Evolutionary conservation across 2,888 invertebrate genomes (phyloP).

Genomic region (Apomyelois bistriatella): DNA sequence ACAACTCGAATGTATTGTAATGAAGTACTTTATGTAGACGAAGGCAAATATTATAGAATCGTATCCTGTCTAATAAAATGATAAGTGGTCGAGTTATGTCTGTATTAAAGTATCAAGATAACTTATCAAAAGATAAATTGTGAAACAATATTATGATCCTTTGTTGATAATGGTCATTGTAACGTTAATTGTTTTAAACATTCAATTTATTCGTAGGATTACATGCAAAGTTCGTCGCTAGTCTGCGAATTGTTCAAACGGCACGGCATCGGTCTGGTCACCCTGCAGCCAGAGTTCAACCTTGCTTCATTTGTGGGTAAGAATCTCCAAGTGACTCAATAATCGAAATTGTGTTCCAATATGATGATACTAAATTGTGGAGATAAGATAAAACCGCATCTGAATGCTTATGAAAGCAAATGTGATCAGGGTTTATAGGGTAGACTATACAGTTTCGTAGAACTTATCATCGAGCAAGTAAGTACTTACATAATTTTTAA

Average conservation of each 20-base stretch:
- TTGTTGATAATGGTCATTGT: not conserved
- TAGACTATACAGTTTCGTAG: too few species aligned
- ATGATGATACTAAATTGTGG: too few species aligned
- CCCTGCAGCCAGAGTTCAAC: constrained; percentile 92
- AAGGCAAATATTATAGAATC: too few species aligned
- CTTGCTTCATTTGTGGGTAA: constrained; percentile 49
- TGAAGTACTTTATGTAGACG: too few species aligned
- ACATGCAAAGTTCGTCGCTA: constrained; percentile 66
- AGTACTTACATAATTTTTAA: too few species aligned
- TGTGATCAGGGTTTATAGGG: too few species aligned
- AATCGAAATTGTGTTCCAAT: too few species aligned
- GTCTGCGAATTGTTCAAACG: constrained; percentile 88
- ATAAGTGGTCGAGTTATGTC: not conserved
- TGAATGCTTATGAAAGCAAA: too few species aligned
- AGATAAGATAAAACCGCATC: too few species aligned
- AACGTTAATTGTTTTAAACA: not conserved
- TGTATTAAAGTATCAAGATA: not conserved
- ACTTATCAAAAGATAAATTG: not conserved
- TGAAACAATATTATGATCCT: not conserved
- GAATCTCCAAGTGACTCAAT: constrained; percentile 6
- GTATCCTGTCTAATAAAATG: not conserved
- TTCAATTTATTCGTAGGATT: constrained; percentile 44
- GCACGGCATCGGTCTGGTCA: constrained; percentile 90
- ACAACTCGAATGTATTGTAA: too few species aligned
- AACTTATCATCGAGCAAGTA: too few species aligned